Conservation (phyloP, 1,140 invertebrate species). For the Marisa cornuarietis region DNA sequence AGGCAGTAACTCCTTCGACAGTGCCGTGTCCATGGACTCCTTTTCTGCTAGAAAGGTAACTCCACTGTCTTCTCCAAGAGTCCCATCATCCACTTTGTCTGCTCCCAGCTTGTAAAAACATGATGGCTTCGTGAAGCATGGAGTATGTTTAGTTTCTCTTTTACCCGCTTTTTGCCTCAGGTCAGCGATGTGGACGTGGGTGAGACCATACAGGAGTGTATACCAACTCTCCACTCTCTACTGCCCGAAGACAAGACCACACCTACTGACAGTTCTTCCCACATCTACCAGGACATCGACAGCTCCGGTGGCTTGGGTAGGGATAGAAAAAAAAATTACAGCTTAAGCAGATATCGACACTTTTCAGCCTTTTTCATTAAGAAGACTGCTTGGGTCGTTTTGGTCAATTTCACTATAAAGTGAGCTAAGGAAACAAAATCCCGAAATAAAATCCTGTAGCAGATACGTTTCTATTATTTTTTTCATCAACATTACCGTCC, state of each 20-base stretch:
- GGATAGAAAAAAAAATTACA: too few relatives aligned
- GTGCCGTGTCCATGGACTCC: slow-evolving; percentile 41
- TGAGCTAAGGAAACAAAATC: too few relatives aligned
- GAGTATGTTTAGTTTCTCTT: background rate
- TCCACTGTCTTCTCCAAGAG: background rate
- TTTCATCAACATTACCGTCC: too few relatives aligned
- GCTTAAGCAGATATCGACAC: too few relatives aligned
- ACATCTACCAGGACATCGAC: slow-evolving; percentile 24
- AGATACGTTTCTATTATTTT: too few relatives aligned
- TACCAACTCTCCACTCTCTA: background rate
- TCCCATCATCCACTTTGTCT: background rate
- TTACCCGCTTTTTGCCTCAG: background rate
- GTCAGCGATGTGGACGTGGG: slow-evolving; percentile 1
- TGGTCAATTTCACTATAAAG: too few relatives aligned
- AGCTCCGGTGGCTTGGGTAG: background rate
- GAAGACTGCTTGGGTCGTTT: too few relatives aligned
- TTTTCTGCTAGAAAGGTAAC: background rate
- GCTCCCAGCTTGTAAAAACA: slow-evolving; percentile 4
- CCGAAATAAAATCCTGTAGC: too few relatives aligned
- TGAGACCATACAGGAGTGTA: background rate
- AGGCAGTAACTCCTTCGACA: slow-evolving; percentile 43
- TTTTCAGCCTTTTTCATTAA: too few relatives aligned
- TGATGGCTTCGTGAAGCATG: background rate
- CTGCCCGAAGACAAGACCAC: background rate
- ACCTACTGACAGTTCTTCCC: background rate